Evolutionary conservation across 2,888 invertebrate species (phyloP).

Genomic region (Xanthostigma xanthostigma): DNA sequence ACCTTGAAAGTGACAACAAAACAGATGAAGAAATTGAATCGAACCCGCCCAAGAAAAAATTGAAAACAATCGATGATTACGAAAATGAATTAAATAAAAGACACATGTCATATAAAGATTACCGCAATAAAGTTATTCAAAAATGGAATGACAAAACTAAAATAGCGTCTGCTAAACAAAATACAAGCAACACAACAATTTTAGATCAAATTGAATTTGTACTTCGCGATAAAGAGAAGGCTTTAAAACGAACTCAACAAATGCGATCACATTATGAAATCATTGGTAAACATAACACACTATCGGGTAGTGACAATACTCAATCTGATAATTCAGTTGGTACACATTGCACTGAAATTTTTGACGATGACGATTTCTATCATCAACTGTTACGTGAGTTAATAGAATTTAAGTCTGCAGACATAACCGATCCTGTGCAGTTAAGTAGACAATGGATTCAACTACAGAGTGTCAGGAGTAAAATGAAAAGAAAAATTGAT

Average conservation of each 20-base stretch:
- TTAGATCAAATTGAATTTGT: slow-evolving; percentile 76
- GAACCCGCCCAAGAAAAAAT: slow-evolving; percentile 26
- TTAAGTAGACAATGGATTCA: slow-evolving; percentile 83
- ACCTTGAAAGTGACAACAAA: slow-evolving; percentile 26
- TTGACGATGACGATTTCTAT: slow-evolving; percentile 95
- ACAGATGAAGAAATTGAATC: slow-evolving; percentile 16
- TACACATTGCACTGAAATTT: slow-evolving; percentile 67
- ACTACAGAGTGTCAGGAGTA: slow-evolving; percentile 77
- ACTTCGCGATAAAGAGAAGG: slow-evolving; percentile 57
- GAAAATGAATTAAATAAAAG: slow-evolving; percentile 37
- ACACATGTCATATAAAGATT: slow-evolving; percentile 45
- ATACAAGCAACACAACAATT: slow-evolving; percentile 44
- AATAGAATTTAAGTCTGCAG: slow-evolving; percentile 79
- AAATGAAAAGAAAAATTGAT: slow-evolving; percentile 86
- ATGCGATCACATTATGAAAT: slow-evolving; percentile 60
- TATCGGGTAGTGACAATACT: slow-evolving; percentile 9
- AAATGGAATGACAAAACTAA: slow-evolving; percentile 94
- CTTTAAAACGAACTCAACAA: slow-evolving; percentile 64
- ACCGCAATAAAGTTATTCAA: slow-evolving; percentile 67
- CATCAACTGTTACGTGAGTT: slow-evolving; percentile 83
- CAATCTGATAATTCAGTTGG: slow-evolving; percentile 22
- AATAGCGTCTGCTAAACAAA: slow-evolving; percentile 47
- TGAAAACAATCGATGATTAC: slow-evolving; percentile 42
- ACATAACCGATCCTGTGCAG: slow-evolving; percentile 69
- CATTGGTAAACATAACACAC: slow-evolving; percentile 37